Base-by-base conservation (phyloP, 2,888 invertebrate genomes). In the Chymomyza amoena region DNA sequence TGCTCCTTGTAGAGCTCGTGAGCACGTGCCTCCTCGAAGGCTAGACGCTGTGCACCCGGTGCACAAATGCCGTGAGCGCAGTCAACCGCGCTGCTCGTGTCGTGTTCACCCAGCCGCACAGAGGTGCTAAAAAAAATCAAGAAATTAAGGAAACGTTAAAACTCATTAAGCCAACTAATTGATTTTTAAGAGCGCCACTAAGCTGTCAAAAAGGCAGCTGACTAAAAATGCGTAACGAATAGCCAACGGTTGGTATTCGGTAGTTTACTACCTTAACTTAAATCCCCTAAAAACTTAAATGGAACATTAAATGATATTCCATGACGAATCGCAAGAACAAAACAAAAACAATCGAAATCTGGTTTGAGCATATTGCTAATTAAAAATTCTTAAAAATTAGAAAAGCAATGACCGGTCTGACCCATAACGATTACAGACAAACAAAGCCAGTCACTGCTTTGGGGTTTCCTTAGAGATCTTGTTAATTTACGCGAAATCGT, bases 1-100 rank as follows among this genome's bases (percentile, higher is more conserved):
- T 87, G 81, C 0, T 95, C 93, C 56, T 91, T 89, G 87, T 96
- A 96, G 0, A 91, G 84, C 76, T 95, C 94, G 84, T 96, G 96
- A 0, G 94, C 91, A 20, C 95, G 94, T 62, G 92, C 90, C 83
- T 94, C 92, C 76, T 94, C 95, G 4, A 96, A 91, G 0, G 93
- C 92, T 5, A 95, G 90, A 76, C 95, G 93, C n/a, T 94, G 82
- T 0, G 93, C 93, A 5, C 82, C 91, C 79, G 93, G 93, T 3
- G 94, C 93, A 84, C 93, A 93, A 9, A 66, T 69, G 2, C 59
- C 54, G 4, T 64, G 93, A 36, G 94, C 93, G 45, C 90, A 90
- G 63, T 90, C 90, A 6, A 85, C 71, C 0, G 77, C 69, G 15
- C 70, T 86, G 16, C 89, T 83, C 5, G 80, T 87, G 65, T 92